Evolutionary conservation across 2,113 vertebrate species (phyloP), one percentile per base, ranked within the genome.

Genomic region (Siniperca chuatsi): DNA sequence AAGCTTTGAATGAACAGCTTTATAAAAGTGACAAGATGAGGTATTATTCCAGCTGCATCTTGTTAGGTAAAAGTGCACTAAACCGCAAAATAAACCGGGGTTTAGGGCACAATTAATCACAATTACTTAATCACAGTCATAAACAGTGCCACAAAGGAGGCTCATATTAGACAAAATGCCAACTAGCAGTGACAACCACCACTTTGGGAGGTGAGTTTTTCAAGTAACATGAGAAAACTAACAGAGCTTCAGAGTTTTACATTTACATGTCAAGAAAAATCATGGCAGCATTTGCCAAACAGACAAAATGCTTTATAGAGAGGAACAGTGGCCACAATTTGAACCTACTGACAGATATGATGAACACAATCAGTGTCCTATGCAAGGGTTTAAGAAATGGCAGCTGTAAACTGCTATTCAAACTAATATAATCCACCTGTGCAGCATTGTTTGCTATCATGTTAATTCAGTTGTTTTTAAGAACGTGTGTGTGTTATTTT

Each of bases 71-170:
- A 75, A 71, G 18, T 55, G 48, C 35, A 29, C 58, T 33, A 74
- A 78, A 72, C 60, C 16, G 18, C 52, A 46, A 50, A 75, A 70
- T 84, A 40, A 86, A 88, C 81, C 15, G 20, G 23, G 61, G 58
- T 82, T 87, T 72, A 78, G 69, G 74, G 73, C 54, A 52, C 69
- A 65, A 11, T 89, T 61, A 85, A 81, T 52, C 40, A 67, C 58
- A 79, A 62, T 89, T 86, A 79, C 42, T 78, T 78, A 75, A 85
- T 80, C 57, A 83, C 46, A 55, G 55, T 46, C 58, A 85, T 87
- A 81, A 87, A 81, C 55, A 29, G 50, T 12, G 69, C 72, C 64
- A 44, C 74, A 84, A 48, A 85, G 80, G 75, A 73, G 74, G 60
- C 69, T 81, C 21, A 15, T 48, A 54, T 87, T 58, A 80, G 81